A percentile compares a stretch with the other conserved stretches of the same genome.
phyloP scores from a whole-genome alignment of 1,140 invertebrate genomes.

The Drosophila nigromelanica region DNA sequence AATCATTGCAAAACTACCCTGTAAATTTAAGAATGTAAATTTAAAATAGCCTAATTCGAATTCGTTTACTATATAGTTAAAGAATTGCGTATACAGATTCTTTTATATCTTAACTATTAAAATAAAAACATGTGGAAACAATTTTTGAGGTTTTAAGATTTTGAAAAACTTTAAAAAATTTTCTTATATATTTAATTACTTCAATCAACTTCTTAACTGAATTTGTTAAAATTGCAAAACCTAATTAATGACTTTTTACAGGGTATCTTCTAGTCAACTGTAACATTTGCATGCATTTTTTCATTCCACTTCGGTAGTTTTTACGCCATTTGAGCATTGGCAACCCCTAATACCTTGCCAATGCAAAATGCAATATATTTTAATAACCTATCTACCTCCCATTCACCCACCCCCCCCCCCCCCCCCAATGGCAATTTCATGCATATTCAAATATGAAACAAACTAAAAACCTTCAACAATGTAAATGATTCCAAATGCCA shows the following conservation, averaged over 20 bases:
- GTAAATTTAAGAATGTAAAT: no score
- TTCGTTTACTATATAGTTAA: no score
- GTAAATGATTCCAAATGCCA: slow-evolving; percentile 68
- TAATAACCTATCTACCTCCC: neutral
- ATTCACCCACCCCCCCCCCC: no score
- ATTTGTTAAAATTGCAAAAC: no score
- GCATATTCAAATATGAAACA: slow-evolving; percentile 56
- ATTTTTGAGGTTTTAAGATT: no score
- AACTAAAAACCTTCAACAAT: slow-evolving; percentile 13
- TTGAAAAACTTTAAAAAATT: no score
- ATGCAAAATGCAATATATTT: slow-evolving; percentile 27
- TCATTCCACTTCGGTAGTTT: slow-evolving; percentile 29
- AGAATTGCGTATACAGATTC: no score
- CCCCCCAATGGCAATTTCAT: slow-evolving; percentile 49
- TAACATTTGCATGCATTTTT: neutral
- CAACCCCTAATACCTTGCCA: slow-evolving; percentile 39
- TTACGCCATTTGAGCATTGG: slow-evolving; percentile 31
- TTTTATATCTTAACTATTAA: no score
- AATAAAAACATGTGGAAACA: no score
- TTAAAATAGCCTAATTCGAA: no score
- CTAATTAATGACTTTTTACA: neutral
- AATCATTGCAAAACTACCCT: neutral
- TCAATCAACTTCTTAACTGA: no score
- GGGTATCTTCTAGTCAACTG: neutral
- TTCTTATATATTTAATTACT: no score